These are phyloP conservation scores for Pitta sordida DNA, from an alignment of 2,113 vertebrate species.

Conservation along the genomic window DNA sequence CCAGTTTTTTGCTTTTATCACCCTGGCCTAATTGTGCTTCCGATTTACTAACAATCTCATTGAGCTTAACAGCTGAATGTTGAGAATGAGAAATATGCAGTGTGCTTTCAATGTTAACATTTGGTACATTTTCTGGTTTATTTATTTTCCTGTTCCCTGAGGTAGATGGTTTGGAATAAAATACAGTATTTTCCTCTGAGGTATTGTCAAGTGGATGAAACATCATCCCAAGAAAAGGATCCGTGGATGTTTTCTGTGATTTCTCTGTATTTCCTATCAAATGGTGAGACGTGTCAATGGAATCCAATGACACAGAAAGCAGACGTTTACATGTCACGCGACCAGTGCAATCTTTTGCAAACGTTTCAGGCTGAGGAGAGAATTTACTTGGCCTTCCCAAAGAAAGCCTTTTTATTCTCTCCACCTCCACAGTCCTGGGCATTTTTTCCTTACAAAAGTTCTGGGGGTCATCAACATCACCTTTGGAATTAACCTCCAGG, in stretches of 20 bases:
- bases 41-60: conserved; percentile 37
- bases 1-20: conserved; percentile 32
- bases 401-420: conserved; percentile 71
- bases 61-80: conserved; percentile 1
- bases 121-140: conserved; percentile 31
- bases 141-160: conserved; percentile 68
- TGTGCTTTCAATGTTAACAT: conserved; percentile 33
- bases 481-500: conserved; percentile 45
- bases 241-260: conserved; percentile 1
- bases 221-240: conserved; percentile 43
- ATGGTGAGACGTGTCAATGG: not conserved
- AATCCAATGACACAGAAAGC: conserved; percentile 30
- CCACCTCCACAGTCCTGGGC: conserved; percentile 62
- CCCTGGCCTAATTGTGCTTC: conserved; percentile 70
- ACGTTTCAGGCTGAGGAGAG: conserved; percentile 19
- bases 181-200: conserved; percentile 65
- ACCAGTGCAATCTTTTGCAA: conserved; percentile 32
- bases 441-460: conserved; percentile 64
- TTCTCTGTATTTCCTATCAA: conserved; percentile 25
- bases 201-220: conserved; percentile 50
- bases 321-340: not conserved
- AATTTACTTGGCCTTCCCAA: conserved; percentile 59
- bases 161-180: conserved; percentile 76
- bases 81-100: not conserved
- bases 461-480: conserved; percentile 41